phyloP scores from a whole-genome alignment of 2,797 vertebrate species.

The Ataeniobius toweri region DNA sequence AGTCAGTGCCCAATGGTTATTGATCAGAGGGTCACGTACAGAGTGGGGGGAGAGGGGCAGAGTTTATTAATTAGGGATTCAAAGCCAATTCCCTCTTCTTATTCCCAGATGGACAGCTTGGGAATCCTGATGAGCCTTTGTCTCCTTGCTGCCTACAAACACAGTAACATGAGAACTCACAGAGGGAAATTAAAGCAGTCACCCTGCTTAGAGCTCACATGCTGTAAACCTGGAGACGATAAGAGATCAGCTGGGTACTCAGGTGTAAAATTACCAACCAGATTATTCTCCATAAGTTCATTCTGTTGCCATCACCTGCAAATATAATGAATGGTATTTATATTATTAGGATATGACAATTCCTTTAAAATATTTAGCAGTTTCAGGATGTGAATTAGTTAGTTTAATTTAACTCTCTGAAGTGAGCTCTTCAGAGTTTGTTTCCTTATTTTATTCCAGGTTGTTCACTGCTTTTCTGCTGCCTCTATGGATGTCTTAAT shows the following conservation, averaged over 20 bases:
- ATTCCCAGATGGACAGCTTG: slow-evolving; percentile 69
- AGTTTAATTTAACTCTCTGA: background rate
- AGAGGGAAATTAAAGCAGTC: slow-evolving; percentile 46
- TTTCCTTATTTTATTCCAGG: slow-evolving; percentile 15
- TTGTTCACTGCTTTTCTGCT: slow-evolving; percentile 62
- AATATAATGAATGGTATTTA: background rate
- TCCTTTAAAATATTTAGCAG: background rate
- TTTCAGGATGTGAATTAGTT: slow-evolving; percentile 19
- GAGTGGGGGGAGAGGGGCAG: slow-evolving; percentile 68
- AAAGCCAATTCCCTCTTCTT: slow-evolving; percentile 85
- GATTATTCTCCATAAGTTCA: slow-evolving; percentile 27
- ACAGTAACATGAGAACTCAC: slow-evolving; percentile 51
- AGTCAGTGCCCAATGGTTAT: slow-evolving; percentile 80
- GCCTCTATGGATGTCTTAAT: slow-evolving; percentile 79
- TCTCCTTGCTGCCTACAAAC: slow-evolving; percentile 37
- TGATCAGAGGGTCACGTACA: slow-evolving; percentile 75
- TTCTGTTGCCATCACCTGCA: slow-evolving; percentile 27
- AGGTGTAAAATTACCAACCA: slow-evolving; percentile 61
- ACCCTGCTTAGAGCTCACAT: slow-evolving; percentile 43
- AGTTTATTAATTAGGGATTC: slow-evolving; percentile 92
- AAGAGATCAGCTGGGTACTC: slow-evolving; percentile 59
- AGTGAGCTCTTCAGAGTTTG: background rate
- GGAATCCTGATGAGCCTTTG: slow-evolving; percentile 77
- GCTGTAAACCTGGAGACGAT: slow-evolving; percentile 50
- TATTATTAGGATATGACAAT: slow-evolving; percentile 2